Base-by-base conservation (phyloP, 2,113 vertebrate genomes). In the Lichenostomus cassidix region DNA sequence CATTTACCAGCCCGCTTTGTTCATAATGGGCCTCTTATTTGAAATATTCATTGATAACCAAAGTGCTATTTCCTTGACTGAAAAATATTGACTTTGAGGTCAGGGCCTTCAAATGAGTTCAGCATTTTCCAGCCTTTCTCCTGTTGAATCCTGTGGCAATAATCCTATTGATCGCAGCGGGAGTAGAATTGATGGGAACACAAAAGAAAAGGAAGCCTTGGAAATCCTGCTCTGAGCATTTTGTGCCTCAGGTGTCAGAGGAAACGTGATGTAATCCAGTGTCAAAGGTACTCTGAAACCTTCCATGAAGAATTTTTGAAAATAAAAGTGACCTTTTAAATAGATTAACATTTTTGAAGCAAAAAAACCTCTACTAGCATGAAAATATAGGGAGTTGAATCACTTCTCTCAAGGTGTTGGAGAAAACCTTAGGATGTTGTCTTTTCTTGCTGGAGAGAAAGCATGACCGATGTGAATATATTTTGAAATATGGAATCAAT, bases 191-290 rank as follows among this genome's bases (percentile, higher is more conserved):
- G 56, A 55, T 52, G 76, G 79, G 76, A 93, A 56, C 64, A 82
- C 49, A 85, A 89, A 94, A 93, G 49, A 78, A 94, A 95, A 83
- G 69, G 49, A 58, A 70, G 74, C 64, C 62, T 81, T 95, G 83
- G 83, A 93, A 95, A 94, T 86, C 64, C 64, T 91, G 75, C 92
- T 96, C 93, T 77, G 85, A 93, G 92, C 83, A n/a, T 88, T 95
- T 59, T 56, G 64, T 89, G 85, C 74, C 94, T 94, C 81, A 68
- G 93, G 91, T 91, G 76, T 90, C 85, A 86, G 88, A 77, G 93
- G 88, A 92, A 96, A 70, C 64, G 8, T 94, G 94, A 94, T 56
- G 93, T 94, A 94, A 96, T 93, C 28, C 47, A 15, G 31, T 83
- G 87, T 92, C 88, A 94, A 64, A 94, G 49, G 73, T 56, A 27